Base-by-base conservation (phyloP, 2,113 vertebrate genomes). In the Jaculus jaculus region DNA sequence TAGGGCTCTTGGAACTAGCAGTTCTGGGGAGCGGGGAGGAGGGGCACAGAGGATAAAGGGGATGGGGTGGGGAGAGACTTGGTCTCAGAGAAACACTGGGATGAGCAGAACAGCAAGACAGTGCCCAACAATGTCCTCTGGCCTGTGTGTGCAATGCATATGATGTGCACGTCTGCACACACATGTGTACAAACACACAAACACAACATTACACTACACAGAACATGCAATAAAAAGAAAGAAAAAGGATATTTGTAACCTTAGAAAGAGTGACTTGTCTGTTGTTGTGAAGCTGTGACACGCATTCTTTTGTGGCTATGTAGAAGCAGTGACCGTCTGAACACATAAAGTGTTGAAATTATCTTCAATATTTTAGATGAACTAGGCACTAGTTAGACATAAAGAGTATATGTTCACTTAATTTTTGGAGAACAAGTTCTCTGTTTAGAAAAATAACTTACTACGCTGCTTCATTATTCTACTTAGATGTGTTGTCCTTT, bases 371-470 rank as follows among this genome's bases (percentile, higher is more conserved):
- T 86, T 93, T 87, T 95, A 83, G 28, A 37, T 89, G 28, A 90
- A 34, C n/a, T 93, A 80, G 74, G 15, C 79, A 68, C 51, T 83
- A 73, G n/a, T 72, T 77, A 89, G 51, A 79, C 30, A 63, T n/a
- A n/a, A 60, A 79, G 3, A 92, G 63, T 30, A 95, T 77, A 54
- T 47, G 71, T 54, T 54, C 37, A 37, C 20, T 90, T 84, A 61
- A 23, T 88, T 87, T 68, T 82, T 60, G 9, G 39, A 77, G 42
- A 92, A 84, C 18, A 61, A 30, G 63, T 93, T 82, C n/a, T 88
- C 30, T 92, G 10, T 54, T 87, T 87, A 58, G 54, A 47, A 86
- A 93, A 92, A 24, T 77, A 73, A 78, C 77, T 89, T 91, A 65
- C 39, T 87, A 0, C 80, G 32, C 1, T 65, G 90, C 92, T 66